Percentiles rank a stretch among this genome's conserved stretches.
phyloP scores from a whole-genome alignment of 2,797 vertebrate genomes.

The Synanceia verrucosa region DNA sequence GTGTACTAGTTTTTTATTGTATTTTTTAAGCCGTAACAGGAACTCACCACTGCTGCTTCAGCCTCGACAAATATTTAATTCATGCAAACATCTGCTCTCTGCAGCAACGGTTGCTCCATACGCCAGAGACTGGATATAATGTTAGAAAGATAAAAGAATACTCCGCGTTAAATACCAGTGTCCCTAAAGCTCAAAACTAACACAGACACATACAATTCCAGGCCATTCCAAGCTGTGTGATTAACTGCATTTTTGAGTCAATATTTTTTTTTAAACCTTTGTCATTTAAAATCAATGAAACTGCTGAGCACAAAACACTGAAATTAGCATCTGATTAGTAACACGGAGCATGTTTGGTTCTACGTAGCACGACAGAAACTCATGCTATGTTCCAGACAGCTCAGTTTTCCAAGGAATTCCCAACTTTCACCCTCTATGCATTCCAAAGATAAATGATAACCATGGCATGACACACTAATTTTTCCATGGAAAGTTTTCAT shows the following conservation, averaged over 20 bases:
- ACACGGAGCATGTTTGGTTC: neutral
- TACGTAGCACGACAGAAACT: neutral
- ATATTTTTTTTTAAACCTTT: neutral
- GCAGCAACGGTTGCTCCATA: conserved; percentile 34
- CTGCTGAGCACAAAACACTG: neutral
- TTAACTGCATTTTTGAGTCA: neutral
- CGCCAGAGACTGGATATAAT: conserved; percentile 25
- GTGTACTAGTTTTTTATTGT: conserved; percentile 22
- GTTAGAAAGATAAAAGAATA: conserved; percentile 18
- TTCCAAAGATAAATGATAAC: no score
- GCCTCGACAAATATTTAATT: conserved; percentile 65
- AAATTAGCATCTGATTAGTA: neutral
- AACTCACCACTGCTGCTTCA: conserved; percentile 30
- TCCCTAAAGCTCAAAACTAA: conserved; percentile 7
- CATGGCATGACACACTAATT: no score
- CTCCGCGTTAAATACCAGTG: neutral
- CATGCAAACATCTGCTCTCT: conserved; percentile 69
- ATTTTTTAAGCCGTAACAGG: conserved; percentile 22
- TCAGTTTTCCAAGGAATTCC: no score
- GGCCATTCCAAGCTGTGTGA: neutral
- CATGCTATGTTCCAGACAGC: neutral
- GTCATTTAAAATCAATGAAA: neutral
- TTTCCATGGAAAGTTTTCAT: no score
- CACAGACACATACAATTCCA: neutral
- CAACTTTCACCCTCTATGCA: no score